Base-by-base conservation (phyloP, 2,888 invertebrate genomes). In the Strigamia crassipes region DNA sequence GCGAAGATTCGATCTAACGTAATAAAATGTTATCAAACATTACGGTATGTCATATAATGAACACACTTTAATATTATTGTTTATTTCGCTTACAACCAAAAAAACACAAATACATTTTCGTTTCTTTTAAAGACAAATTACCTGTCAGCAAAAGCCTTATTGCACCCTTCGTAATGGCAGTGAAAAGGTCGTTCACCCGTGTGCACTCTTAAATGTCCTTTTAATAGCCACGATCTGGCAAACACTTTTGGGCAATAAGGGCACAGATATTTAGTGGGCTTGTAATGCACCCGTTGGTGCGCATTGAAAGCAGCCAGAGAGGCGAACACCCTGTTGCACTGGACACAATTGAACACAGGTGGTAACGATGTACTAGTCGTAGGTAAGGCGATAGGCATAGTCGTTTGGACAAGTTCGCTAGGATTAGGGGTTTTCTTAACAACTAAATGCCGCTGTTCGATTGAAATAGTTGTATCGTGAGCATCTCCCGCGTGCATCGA, bases 71-170 rank as follows among this genome's bases (percentile, higher is more conserved):
- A 42, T 42, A 41, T 79, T 27, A 78, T 21, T 18, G 31, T 21
- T 42, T 41, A 79, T 41, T 42, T 27, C 34, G 38, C 79, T 42
- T 79, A 79, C 13, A 78, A 38, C 12, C 79, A 34, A 31, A 34
- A 23, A n/a, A 31, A 34, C 9, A 18, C 12, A 38, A 21, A 31
- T 61, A 61, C 18, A 61, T 21, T 23, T 10, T 21, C 12, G 8
- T 23, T 38, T 38, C 6, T 38, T 38, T 5, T 5, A 38, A 38
- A 38, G 0, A 38, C 1, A 38, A 38, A 31, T 46, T 46, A 81
- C 81, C 81, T 81, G 42, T 81, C 81, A 78, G 81, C 81, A 78
- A 81, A 81, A 15, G 81, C 81, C 42, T 81, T 81, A 46, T 73
- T 81, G 46, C 81, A 81, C 21, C 81, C 81, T 21, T 78, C 77